Conservation (phyloP, 1,140 invertebrate genomes). For the Chlorops oryzae region DNA sequence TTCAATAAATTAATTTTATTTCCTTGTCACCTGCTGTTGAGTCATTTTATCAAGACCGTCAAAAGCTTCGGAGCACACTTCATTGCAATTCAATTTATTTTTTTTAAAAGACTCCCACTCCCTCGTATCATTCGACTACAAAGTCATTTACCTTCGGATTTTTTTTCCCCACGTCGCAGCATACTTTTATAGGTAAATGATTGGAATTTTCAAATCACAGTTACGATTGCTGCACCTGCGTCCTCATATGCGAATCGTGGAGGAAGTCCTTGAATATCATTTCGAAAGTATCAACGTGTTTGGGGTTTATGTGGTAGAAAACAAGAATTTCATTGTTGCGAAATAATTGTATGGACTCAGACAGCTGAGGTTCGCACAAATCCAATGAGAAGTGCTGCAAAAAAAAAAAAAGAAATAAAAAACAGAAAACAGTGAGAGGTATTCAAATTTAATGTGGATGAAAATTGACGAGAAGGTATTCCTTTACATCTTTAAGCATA, state of each 20-base stretch:
- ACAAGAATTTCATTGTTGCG: constrained; percentile 18
- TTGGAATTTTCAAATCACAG: constrained; percentile 17
- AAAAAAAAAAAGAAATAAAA: background rate
- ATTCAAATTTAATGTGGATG: background rate
- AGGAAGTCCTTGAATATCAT: background rate
- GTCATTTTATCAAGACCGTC: too few species aligned
- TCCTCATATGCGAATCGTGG: constrained; percentile 35
- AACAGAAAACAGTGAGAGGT: background rate
- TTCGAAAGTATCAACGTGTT: background rate
- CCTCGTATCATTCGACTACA: too few species aligned
- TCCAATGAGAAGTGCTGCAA: background rate
- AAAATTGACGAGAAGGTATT: background rate
- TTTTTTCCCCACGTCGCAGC: too few species aligned
- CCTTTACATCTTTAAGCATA: background rate
- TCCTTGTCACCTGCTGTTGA: too few species aligned
- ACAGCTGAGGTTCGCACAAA: constrained; percentile 14
- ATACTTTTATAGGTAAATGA: constrained; percentile 11
- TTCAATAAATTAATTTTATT: too few species aligned
- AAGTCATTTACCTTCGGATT: too few species aligned
- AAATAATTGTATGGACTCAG: constrained; percentile 18
- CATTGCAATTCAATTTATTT: too few species aligned
- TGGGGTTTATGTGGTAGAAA: constrained; percentile 4
- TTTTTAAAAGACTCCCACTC: too few species aligned
- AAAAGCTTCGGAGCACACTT: too few species aligned
- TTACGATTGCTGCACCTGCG: constrained; percentile 14